Evolutionary conservation across 2,888 invertebrate genomes (phyloP).

Genomic region (Drosophila crucigera): DNA sequence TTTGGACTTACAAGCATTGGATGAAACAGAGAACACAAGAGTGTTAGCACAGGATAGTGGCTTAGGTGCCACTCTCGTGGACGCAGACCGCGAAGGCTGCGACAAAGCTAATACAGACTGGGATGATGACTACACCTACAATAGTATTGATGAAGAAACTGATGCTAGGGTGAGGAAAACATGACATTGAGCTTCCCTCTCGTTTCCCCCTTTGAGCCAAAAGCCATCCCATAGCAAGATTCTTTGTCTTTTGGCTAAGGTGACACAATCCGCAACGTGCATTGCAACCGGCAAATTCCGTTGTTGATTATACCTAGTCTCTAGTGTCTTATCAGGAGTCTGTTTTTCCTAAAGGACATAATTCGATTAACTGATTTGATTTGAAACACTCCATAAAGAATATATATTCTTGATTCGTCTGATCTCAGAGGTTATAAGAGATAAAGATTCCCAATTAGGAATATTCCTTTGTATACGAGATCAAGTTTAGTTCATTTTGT

Average conservation of each 20-base stretch:
- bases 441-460: too few relatives aligned
- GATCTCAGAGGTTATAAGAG: too few relatives aligned
- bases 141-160: conserved; percentile 47
- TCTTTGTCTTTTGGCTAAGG: not conserved
- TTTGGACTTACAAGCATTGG: not conserved
- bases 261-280: not conserved
- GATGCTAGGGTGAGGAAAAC: conserved; percentile 36
- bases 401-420: too few relatives aligned
- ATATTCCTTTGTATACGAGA: not conserved
- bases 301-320: not conserved
- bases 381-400: too few relatives aligned
- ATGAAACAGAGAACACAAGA: not conserved
- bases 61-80: not conserved
- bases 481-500: not conserved
- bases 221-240: not conserved
- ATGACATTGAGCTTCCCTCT: too few relatives aligned
- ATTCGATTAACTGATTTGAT: too few relatives aligned
- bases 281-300: not conserved
- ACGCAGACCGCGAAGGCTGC: not conserved
- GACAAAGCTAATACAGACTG: conserved; percentile 3
- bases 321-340: not conserved
- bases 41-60: not conserved
- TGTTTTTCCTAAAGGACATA: not conserved
- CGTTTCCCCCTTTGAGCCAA: not conserved
- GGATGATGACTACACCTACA: conserved; percentile 10